Evolutionary conservation across 2,797 vertebrate genomes (phyloP).

Genomic region (Vireo griseus): DNA sequence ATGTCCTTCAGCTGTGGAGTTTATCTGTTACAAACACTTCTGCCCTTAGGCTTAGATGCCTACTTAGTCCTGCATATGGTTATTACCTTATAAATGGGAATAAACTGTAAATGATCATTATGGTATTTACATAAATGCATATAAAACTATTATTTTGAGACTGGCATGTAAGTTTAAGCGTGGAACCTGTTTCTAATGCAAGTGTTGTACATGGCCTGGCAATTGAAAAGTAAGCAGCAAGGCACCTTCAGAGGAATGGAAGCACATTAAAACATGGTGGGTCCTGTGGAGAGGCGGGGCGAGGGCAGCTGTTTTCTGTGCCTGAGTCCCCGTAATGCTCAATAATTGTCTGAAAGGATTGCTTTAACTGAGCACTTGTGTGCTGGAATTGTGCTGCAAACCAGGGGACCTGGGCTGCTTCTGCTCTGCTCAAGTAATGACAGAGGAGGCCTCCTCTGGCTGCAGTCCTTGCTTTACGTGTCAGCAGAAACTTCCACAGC

Average conservation of each 20-base stretch:
- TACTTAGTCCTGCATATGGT: conserved; percentile 43
- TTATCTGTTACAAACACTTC: conserved; percentile 67
- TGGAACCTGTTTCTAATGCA: neutral
- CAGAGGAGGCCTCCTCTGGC: conserved; percentile 43
- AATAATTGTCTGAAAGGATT: conserved; percentile 69
- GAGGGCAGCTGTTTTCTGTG: conserved; percentile 1
- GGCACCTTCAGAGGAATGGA: conserved; percentile 1
- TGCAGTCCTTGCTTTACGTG: conserved; percentile 16
- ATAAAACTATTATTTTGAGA: conserved; percentile 3
- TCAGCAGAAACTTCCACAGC: neutral
- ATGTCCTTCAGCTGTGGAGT: conserved; percentile 32
- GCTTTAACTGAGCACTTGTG: conserved; percentile 68
- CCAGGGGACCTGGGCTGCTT: conserved; percentile 21
- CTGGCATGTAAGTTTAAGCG: neutral
- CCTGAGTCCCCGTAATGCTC: conserved; percentile 53
- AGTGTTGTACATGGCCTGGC: neutral
- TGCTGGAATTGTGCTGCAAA: conserved; percentile 50
- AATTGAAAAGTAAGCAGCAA: conserved; percentile 5
- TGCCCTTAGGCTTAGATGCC: conserved; percentile 43
- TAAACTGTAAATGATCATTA: neutral
- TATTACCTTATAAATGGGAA: conserved; percentile 50
- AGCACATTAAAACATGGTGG: conserved; percentile 14
- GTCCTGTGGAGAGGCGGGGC: neutral
- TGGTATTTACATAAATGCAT: conserved; percentile 42
- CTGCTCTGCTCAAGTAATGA: conserved; percentile 40